Evolutionary conservation across 2,113 vertebrate species (phyloP), one percentile per base, ranked within the genome.

Genomic region (Dasyornis broadbenti): DNA sequence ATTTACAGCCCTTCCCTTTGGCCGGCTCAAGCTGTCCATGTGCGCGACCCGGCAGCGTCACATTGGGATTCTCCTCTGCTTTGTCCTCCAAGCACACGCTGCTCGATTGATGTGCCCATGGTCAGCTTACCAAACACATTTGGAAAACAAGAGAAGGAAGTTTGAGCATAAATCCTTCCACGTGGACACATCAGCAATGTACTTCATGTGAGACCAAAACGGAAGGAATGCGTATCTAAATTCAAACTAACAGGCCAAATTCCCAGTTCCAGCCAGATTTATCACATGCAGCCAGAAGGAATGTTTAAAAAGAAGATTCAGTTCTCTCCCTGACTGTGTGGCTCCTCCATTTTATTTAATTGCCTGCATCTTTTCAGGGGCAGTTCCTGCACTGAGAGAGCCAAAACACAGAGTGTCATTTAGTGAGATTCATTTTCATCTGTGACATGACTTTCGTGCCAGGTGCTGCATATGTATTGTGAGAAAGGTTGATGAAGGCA

Each of bases 1-100:
- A 98, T 98, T 98, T 98, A 98, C 97, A 97, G 86, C 95, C 96
- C 95, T 82, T 98, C 94, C 92, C 95, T 92, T 82, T 92, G 96
- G 97, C 90, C 9, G 1, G 94, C 95, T 97, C 52, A 52, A 82
- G 93, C 97, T 92, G 96, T 94, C 97, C 94, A 3, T 76, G 95
- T 82, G 91, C 80, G 24, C 28, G 86, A 89, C 79, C 93, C n/a
- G 6, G 84, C 72, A 91, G 94, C 68, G 20, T 96, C 95, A 97
- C 96, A 49, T 83, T 94, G 97, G 95, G 96, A 97, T 97, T 97
- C 97, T 96, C 94, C 92, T 97, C 92, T 42, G 13, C 89, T 96
- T 82, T 75, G 91, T 56, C 96, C 90, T 97, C 93, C 93, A 91
- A 92, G 84, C 89, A 80, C 39, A 66, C 1, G 9, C 59, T 17